Evolutionary conservation across 2,888 invertebrate genomes (phyloP).

Genomic region (Xanthorhoe spadicearia): DNA sequence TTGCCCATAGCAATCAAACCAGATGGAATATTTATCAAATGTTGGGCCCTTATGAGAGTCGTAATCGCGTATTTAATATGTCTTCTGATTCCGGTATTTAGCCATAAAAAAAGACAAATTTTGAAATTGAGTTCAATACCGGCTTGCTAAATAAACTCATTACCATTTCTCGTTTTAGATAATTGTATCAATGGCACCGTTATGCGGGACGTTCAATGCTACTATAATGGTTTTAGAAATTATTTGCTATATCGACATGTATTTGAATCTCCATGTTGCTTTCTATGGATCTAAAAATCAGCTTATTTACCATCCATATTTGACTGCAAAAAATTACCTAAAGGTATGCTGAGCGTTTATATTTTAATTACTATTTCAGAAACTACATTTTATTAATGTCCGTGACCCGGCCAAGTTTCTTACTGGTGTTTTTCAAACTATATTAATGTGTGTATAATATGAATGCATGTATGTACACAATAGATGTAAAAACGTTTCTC

Average conservation of each 20-base stretch:
- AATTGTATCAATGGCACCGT: conserved; percentile 70
- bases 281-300: conserved; percentile 79
- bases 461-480: too few species aligned
- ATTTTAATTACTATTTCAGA: too few species aligned
- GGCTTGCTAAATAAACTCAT: not conserved
- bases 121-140: not conserved
- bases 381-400: too few species aligned
- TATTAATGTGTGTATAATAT: too few species aligned
- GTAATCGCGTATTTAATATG: conserved; percentile 65
- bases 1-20: conserved; percentile 73
- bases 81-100: conserved; percentile 69
- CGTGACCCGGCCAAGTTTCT: too few species aligned
- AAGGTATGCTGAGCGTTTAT: too few species aligned
- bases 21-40: conserved; percentile 71
- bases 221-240: conserved; percentile 66
- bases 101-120: not conserved
- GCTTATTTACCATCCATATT: conserved; percentile 80
- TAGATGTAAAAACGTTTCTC: too few species aligned
- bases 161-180: conserved; percentile 57
- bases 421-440: too few species aligned
- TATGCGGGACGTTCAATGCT: conserved; percentile 61
- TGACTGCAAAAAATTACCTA: conserved; percentile 79
- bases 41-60: conserved; percentile 68
- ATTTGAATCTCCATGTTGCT: conserved; percentile 80
- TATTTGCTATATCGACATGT: conserved; percentile 78